A percentile compares a stretch with the other conserved stretches of the same genome.
phyloP scores from a whole-genome alignment of 2,888 invertebrate genomes.

The Eudasyphora cyanicolor region DNA sequence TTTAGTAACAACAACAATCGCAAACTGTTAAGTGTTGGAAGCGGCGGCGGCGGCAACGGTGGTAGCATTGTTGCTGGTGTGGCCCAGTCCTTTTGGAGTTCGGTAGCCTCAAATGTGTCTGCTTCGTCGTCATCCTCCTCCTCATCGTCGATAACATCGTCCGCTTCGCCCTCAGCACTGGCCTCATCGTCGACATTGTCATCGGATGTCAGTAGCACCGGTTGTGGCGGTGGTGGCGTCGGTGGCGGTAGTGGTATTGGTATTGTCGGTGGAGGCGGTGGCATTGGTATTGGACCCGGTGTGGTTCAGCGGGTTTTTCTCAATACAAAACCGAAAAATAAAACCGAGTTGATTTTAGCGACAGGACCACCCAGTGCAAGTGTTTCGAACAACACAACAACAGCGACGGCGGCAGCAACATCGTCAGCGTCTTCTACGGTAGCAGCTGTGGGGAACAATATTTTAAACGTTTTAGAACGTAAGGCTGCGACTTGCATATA shows the following conservation, averaged over 20 bases:
- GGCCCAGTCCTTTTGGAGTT: constrained; percentile 72
- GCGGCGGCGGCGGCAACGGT: constrained; percentile 62
- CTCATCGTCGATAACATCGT: constrained; percentile 68
- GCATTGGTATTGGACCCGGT: constrained; percentile 53
- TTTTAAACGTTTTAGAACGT: constrained; percentile 58
- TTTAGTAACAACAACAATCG: constrained; percentile 69
- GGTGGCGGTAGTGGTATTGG: constrained; percentile 32
- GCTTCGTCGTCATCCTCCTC: constrained; percentile 63
- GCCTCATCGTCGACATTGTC: constrained; percentile 67
- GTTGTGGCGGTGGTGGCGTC: constrained; percentile 39
- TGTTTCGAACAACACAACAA: constrained; percentile 23
- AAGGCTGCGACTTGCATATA: constrained; percentile 60
- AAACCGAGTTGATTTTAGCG: constrained; percentile 67
- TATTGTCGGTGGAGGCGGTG: constrained; percentile 53
- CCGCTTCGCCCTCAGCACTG: constrained; percentile 67
- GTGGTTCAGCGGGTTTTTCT: constrained; percentile 71
- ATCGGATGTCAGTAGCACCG: constrained; percentile 65
- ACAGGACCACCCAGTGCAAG: constrained; percentile 55
- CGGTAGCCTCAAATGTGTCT: constrained; percentile 73
- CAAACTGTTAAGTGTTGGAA: constrained; percentile 68
- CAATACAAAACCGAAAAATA: constrained; percentile 71
- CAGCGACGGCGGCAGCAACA: constrained; percentile 30
- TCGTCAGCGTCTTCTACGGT: constrained; percentile 4
- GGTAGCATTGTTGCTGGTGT: constrained; percentile 69
- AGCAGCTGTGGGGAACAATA: constrained; percentile 51